Evolutionary conservation across 2,797 vertebrate species (phyloP), one percentile per base, ranked within the genome.

Genomic region (Varecia variegata): DNA sequence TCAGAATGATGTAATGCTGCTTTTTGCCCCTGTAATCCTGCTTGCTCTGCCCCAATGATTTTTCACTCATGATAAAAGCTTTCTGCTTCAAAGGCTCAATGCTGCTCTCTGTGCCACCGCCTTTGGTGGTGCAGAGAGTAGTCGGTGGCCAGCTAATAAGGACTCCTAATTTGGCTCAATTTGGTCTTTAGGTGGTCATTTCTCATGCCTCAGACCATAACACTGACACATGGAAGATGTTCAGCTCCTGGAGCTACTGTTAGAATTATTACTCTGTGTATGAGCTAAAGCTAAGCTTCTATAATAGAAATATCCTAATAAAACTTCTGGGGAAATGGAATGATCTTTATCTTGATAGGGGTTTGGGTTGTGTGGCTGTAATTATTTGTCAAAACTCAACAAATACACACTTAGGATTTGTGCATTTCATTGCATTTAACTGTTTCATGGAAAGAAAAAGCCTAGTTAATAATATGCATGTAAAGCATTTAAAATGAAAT

Each of bases 331-430:
- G 60, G 54, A 54, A 81, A 94, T 6, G 21, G 65, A 96, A 15
- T 73, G 50, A 35, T 52, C 52, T 79, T 88, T 52, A 52, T 60
- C 43, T 79, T 84, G 35, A 77, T 27, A 80, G 1, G 15, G 11
- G 27, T 17, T 68, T 54, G 11, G 83, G 21, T 79, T 89, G 54
- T 35, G 23, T 79, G 77, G 43, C 27, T 67, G 7, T 18, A 70
- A 40, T 88, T 88, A 40, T 70, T 96, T 90, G 17, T 85, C 52
- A 95, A 94, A 93, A 56, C 27, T 45, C 82, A 77, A 60, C 88
- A 52, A 73, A 65, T 45, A 67, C 3, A 73, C 4, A 58, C 17
- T 58, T 65, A 38, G 87, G 40, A 47, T 35, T 43, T 71, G 15
- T 82, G 18, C 14, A 38, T 86, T 85, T 62, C 35, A 12, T 35